A percentile compares a stretch with the other conserved stretches of the same genome.
phyloP scores from a whole-genome alignment of 2,113 vertebrate species.

The Entomyzon cyanotis region DNA sequence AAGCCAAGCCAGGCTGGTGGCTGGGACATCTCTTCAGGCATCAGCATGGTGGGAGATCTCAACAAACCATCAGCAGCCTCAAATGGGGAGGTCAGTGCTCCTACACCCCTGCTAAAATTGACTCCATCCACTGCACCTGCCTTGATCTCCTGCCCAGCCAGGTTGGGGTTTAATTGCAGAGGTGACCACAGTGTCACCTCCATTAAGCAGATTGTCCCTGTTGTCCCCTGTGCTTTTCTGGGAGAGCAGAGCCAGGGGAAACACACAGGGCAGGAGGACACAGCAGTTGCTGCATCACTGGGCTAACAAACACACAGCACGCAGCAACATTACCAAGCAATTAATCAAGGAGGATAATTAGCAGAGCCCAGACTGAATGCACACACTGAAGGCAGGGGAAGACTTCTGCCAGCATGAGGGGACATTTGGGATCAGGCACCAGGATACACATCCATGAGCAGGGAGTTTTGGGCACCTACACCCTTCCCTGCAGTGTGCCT shows the following conservation, averaged over 20 bases:
- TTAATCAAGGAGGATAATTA: conserved; percentile 9
- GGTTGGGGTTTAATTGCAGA: conserved; percentile 52
- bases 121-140: not conserved
- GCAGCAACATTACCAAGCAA: not conserved
- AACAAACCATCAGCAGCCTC: not conserved
- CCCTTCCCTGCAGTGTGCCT: not conserved
- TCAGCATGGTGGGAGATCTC: not conserved
- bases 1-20: not conserved
- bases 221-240: not conserved
- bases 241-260: not conserved
- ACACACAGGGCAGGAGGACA: not conserved
- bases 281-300: not conserved
- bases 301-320: not conserved
- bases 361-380: not conserved
- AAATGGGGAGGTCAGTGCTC: not conserved
- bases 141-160: not conserved
- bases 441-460: not conserved
- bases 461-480: not conserved
- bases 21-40: not conserved
- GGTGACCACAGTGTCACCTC: conserved; percentile 15
- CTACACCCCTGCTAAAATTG: not conserved
- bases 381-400: not conserved
- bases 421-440: not conserved
- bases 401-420: not conserved
- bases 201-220: conserved; percentile 24